phyloP scores from a whole-genome alignment of 2,888 invertebrate genomes.

The Mesoligia furuncula region DNA sequence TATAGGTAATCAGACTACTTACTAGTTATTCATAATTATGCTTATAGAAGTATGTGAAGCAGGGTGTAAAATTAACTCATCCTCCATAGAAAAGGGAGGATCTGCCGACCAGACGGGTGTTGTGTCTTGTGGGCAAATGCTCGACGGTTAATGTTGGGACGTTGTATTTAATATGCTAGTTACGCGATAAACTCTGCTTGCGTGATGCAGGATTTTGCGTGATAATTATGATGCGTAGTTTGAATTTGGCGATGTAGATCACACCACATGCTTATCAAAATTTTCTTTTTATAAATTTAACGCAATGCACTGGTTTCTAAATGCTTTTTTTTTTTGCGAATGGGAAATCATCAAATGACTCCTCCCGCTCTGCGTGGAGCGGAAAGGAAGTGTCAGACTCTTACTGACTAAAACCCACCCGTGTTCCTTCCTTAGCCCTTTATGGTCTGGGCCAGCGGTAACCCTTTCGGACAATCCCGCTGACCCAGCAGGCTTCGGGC shows the following conservation, averaged over 20 bases:
- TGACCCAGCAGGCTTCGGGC: no score
- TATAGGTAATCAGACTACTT: no score
- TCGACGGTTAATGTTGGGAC: not conserved
- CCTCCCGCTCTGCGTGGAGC: no score
- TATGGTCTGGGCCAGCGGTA: no score
- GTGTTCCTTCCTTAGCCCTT: no score
- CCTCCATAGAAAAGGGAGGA: not conserved
- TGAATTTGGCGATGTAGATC: not conserved
- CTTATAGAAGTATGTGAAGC: not conserved
- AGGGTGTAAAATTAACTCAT: not conserved
- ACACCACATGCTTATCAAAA: not conserved
- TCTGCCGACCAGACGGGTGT: not conserved
- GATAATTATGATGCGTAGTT: not conserved
- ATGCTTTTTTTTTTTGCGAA: not conserved
- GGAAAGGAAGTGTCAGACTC: no score
- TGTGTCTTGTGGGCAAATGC: not conserved
- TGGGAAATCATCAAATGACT: no score
- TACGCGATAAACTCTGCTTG: not conserved
- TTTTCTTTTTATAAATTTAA: not conserved
- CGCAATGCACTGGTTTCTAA: not conserved
- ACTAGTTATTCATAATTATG: not conserved
- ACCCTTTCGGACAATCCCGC: no score
- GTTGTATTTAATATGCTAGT: not conserved
- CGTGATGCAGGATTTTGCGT: not conserved
- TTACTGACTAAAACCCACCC: no score